Percentiles rank a stretch among this genome's conserved stretches.
Evolutionary conservation across 2,888 invertebrate genomes (phyloP).

Genomic region (Idaea straminata): DNA sequence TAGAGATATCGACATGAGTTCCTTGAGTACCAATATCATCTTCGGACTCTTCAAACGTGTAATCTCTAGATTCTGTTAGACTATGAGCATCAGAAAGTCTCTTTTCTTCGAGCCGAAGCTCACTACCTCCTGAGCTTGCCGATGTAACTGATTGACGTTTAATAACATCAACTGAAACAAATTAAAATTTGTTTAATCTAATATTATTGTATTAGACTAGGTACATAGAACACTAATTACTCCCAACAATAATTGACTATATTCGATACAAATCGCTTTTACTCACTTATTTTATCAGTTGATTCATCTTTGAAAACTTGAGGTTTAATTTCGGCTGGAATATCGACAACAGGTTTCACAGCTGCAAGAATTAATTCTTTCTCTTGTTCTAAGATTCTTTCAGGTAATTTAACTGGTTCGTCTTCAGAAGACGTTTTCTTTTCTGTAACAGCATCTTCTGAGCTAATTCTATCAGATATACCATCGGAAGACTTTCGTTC

Average conservation of each 20-base stretch:
- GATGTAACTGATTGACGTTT: constrained; percentile 74
- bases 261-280: not conserved
- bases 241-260: not conserved
- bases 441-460: constrained; percentile 76
- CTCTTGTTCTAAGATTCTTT: constrained; percentile 33
- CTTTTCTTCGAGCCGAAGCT: constrained; percentile 71
- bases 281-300: constrained; percentile 47
- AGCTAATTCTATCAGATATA: constrained; percentile 74
- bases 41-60: constrained; percentile 77
- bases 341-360: constrained; percentile 36
- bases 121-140: constrained; percentile 69
- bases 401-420: constrained; percentile 50
- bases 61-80: constrained; percentile 73
- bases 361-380: constrained; percentile 37
- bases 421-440: constrained; percentile 76
- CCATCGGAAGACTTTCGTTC: constrained; percentile 75
- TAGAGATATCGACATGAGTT: constrained; percentile 60
- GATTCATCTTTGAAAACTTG: constrained; percentile 46
- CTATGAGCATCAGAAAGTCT: constrained; percentile 74
- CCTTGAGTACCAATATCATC: constrained; percentile 73
- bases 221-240: too few species aligned
- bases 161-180: constrained; percentile 46
- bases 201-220: not conserved
- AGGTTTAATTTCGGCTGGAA: constrained; percentile 38
- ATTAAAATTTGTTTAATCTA: not conserved